phyloP scores from a whole-genome alignment of 2,797 vertebrate species.

The Poeciliopsis gracilis region DNA sequence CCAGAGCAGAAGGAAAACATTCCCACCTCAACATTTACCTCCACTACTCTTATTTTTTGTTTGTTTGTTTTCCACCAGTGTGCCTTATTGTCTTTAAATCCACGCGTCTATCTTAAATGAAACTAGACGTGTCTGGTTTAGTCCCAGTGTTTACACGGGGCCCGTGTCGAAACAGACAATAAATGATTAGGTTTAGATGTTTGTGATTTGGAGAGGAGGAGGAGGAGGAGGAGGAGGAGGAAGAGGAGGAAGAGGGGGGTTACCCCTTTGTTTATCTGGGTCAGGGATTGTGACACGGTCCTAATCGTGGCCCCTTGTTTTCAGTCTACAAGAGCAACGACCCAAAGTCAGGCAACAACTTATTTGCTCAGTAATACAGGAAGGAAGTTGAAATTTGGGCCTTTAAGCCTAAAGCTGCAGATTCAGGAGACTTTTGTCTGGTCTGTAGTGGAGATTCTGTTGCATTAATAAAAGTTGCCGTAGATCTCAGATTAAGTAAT shows the following conservation, averaged over 20 bases:
- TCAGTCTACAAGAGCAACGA: slow-evolving; percentile 18
- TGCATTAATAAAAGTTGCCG: not conserved
- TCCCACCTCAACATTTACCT: not conserved
- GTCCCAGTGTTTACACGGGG: slow-evolving; percentile 6
- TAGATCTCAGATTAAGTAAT: not conserved
- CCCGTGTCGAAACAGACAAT: not conserved
- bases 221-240: too few relatives aligned
- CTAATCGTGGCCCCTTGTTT: slow-evolving; percentile 9
- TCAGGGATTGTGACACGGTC: slow-evolving; percentile 42
- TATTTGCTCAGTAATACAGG: not conserved
- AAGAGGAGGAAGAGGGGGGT: not conserved
- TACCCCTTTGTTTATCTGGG: slow-evolving; percentile 50
- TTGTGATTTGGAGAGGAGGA: not conserved
- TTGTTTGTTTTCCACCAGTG: too few relatives aligned
- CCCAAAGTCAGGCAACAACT: not conserved
- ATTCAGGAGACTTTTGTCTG: not conserved
- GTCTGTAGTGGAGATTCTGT: not conserved
- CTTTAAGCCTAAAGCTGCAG: not conserved
- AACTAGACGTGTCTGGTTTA: not conserved
- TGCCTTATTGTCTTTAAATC: not conserved
- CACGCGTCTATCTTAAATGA: not conserved
- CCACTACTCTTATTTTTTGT: not conserved
- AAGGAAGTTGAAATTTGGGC: not conserved
- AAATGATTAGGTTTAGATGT: slow-evolving; percentile 1
- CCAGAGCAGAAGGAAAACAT: not conserved